These are phyloP conservation scores for Botia almorhae DNA, from an alignment of 2,797 vertebrate genomes.

Conservation along the genomic window DNA sequence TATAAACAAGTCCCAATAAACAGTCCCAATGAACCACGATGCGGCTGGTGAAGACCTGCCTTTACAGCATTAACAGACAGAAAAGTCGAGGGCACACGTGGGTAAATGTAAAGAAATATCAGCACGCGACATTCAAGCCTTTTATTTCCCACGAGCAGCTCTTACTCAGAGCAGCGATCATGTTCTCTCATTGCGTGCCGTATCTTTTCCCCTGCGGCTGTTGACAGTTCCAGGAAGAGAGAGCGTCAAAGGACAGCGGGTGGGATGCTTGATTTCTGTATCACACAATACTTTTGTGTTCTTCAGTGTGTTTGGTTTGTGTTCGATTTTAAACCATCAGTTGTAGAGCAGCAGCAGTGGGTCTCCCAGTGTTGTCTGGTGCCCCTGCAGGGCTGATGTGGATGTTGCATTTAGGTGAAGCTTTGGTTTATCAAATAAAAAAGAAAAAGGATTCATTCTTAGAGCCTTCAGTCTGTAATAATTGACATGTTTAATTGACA, in stretches of 20 bases:
- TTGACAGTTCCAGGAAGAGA: not conserved
- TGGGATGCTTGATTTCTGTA: not conserved
- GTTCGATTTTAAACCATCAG: not conserved
- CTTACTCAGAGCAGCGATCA: not conserved
- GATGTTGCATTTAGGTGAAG: not conserved
- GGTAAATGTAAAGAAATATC: not conserved
- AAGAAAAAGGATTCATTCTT: not conserved
- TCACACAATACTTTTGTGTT: not conserved
- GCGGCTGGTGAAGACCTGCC: not conserved
- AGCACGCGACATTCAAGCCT: not conserved
- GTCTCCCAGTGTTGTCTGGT: not conserved
- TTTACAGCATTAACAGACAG: not conserved
- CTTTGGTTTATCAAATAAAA: not conserved
- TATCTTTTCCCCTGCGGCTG: not conserved
- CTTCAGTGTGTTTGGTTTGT: not conserved
- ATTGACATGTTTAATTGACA: not conserved
- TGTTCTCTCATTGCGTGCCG: not conserved
- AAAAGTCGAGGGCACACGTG: not conserved
- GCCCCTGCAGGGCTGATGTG: not conserved
- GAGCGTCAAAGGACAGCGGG: constrained; percentile 15
- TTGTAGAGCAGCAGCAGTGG: not conserved
- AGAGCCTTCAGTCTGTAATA: not conserved
- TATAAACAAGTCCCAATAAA: not conserved
- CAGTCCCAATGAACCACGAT: no score
- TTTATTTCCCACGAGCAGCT: not conserved